These are phyloP conservation scores for Brenthis ino DNA, from an alignment of 2,888 invertebrate species.

Conservation along the genomic window DNA sequence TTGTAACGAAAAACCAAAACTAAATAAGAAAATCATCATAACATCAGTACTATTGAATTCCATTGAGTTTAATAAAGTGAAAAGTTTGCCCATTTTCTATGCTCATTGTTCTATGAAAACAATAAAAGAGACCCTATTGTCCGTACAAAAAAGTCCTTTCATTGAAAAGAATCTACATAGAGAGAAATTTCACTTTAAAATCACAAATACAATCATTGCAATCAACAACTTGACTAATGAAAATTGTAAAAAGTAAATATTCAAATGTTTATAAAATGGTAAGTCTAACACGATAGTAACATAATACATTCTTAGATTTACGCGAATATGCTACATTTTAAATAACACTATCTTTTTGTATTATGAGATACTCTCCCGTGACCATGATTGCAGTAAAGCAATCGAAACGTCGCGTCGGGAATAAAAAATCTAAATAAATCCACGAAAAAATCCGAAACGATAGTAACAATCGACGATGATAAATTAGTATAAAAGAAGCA, in stretches of 20 bases:
- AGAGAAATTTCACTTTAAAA: slow-evolving; percentile 37
- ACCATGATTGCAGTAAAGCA: no score
- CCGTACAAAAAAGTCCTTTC: slow-evolving; percentile 39
- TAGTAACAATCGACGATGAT: no score
- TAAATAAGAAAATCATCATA: slow-evolving; percentile 15
- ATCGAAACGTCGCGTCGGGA: no score
- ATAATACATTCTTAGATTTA: no score
- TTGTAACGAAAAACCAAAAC: background rate
- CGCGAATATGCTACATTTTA: no score
- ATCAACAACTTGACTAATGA: slow-evolving; percentile 30
- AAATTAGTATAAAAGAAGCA: no score
- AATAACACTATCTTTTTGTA: no score
- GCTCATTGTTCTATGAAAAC: slow-evolving; percentile 43
- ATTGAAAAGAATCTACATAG: slow-evolving; percentile 38
- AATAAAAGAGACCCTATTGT: slow-evolving; percentile 42
- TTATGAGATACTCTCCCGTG: no score
- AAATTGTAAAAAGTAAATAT: slow-evolving; percentile 22
- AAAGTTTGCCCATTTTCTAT: slow-evolving; percentile 39
- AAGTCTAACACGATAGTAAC: background rate
- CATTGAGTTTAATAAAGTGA: slow-evolving; percentile 38
- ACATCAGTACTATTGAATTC: slow-evolving; percentile 33
- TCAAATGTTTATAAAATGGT: slow-evolving; percentile 21
- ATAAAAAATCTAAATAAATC: no score
- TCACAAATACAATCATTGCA: slow-evolving; percentile 36
- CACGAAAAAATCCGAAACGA: no score